Base-by-base conservation (phyloP, 2,888 invertebrate genomes). In the Hirtodrosophila duncani region DNA sequence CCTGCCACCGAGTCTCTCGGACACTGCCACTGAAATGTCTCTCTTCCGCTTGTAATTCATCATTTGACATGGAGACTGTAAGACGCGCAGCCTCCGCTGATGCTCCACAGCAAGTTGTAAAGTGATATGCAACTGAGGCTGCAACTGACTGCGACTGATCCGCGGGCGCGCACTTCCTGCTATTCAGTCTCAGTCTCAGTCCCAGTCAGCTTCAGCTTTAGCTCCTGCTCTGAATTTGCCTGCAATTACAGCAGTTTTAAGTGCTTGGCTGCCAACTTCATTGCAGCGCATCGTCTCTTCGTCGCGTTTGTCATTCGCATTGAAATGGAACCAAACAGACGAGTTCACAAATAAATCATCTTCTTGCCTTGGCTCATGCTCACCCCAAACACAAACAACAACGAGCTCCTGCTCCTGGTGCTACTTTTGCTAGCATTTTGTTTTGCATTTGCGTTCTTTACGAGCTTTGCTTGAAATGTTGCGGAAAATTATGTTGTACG, bases 1-100 rank as follows among this genome's bases (percentile, higher is more conserved):
- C 16, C 55, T 33, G 55, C 65, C 71, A 67, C 60, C 10, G 20
- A 38, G 48, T 50, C 56, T 49, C 51, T 59, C 49, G 61, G 59
- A 51, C 49, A 63, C 53, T 65, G 82, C 65, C 78, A 56, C 52
- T 41, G 67, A 75, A 68, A 77, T 79, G 70, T 75, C 74, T 75
- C 69, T 83, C 83, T 83, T 83, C 84, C 83, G 83, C 80, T 83
- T 83, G 83, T 72, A 81, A 84, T 83, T 82, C 83, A 84, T 83
- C 84, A 83, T 83, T 80, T 79, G 71, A 72, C 72, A 74, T 67
- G 78, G n/a, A 46, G 55, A 41, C 49, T 45, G 57, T n/a, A 38
- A 51, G 52, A 51, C 33, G 52, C 46, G 53, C 56, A 53, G 43
- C 55, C 34, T 39, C n/a, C 7, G 20, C 29, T 24, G n/a, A 31